phyloP scores from a whole-genome alignment of 1,140 invertebrate genomes.

The Lethrus apterus region DNA sequence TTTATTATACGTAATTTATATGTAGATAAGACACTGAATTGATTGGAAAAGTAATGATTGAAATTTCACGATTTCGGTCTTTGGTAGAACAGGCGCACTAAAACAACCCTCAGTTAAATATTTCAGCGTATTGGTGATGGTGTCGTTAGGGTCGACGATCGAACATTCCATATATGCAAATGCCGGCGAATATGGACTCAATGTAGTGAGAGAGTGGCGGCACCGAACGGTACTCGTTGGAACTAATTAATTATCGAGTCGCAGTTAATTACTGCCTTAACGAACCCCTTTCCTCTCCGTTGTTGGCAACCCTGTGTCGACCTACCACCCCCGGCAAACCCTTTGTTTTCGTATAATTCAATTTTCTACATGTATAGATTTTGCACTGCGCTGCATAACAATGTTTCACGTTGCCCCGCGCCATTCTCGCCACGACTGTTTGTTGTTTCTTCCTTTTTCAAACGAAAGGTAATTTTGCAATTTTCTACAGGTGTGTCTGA shows the following conservation, averaged over 20 bases:
- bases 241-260: conserved; percentile 41
- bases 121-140: conserved; percentile 18
- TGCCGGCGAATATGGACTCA: conserved; percentile 18
- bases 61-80: too few species aligned
- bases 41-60: too few species aligned
- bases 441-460: too few species aligned
- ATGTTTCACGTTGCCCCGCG: too few species aligned
- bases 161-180: conserved; percentile 10
- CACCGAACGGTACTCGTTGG: conserved; percentile 34
- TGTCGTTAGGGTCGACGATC: neutral
- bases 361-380: conserved; percentile 32
- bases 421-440: too few species aligned
- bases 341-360: conserved; percentile 36
- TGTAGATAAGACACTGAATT: too few species aligned
- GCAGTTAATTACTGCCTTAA: conserved; percentile 38
- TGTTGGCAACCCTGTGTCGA: conserved; percentile 24
- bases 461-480: too few species aligned
- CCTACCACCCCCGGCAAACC: conserved; percentile 20
- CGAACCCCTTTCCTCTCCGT: conserved; percentile 22
- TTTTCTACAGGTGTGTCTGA: too few species aligned
- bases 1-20: too few species aligned
- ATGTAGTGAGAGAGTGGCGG: conserved; percentile 22
- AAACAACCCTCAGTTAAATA: conserved; percentile 23
- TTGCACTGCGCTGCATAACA: conserved; percentile 18
- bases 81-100: too few species aligned